Conservation (phyloP, 2,113 vertebrate genomes). For the Microcebus lehilahytsara region DNA sequence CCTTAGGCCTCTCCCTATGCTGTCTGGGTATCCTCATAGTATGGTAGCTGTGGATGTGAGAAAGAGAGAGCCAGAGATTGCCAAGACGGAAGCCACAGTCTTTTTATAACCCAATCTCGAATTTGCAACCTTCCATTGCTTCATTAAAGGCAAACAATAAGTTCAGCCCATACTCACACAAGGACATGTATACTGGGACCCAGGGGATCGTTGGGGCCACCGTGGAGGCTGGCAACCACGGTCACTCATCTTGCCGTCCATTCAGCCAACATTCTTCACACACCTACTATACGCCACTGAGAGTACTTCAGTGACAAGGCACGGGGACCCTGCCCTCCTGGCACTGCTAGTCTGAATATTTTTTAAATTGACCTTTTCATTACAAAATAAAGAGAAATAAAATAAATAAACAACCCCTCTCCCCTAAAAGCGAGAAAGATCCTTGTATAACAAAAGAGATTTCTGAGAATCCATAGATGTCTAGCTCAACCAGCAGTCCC, state of each 20-base stretch:
- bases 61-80: background rate
- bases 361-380: background rate
- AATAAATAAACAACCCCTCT: background rate
- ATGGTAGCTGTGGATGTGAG: background rate
- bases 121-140: background rate
- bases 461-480: background rate
- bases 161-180: background rate
- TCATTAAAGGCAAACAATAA: background rate
- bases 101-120: background rate
- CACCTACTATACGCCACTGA: background rate
- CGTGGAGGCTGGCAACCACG: background rate
- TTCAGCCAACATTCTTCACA: background rate
- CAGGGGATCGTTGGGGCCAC: rapidly evolving
- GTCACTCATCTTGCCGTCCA: background rate
- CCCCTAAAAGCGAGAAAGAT: background rate
- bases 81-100: background rate
- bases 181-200: background rate
- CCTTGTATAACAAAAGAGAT: background rate
- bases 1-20: too few relatives aligned
- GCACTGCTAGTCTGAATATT: background rate
- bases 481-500: background rate
- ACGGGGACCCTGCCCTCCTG: background rate
- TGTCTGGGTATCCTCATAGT: background rate
- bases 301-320: background rate
- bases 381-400: background rate